Base-by-base conservation (phyloP, 2,888 invertebrate species). In the Trichopoda pennipes region DNA sequence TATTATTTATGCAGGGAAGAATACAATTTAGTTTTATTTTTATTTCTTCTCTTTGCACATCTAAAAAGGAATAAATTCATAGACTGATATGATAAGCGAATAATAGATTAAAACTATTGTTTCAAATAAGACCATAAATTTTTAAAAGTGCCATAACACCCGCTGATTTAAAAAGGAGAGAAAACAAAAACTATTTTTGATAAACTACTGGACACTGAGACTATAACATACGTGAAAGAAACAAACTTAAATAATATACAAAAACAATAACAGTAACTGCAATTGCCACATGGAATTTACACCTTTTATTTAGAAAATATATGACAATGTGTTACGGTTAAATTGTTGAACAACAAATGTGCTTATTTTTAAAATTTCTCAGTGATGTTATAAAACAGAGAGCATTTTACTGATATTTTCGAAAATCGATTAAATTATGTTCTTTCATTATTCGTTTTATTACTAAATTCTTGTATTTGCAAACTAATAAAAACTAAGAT, bases 101-200 rank as follows among this genome's bases (percentile, higher is more conserved):
- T 12, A 8, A 21, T 35, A 64, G 17, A 42, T 63, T 55, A 38
- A 53, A 76, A 72, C 76, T 66, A 77, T 81, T 81, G 77, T 77
- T 77, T 68, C 32, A 77, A 77, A 58, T 74, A 51, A 69, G 73
- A 81, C 77, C 63, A 77, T 77, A 81, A 81, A 81, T 81, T 77
- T 77, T 81, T 42, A 58, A 70, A 77, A 77, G 49, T 77, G 77
- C 73, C 56, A 81, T 73, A 74, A 81, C 81, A 81, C 81, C 81
- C 81, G 81, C 77, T 81, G 81, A 64, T 81, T 63, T 73, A 16
- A 64, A 63, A 74, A 55, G 16, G 16, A 23, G 10, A 58, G 32
- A 70, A 74, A 76, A 60, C 12, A 66, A 56, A 75, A 56, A 55
- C 14, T 55, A 16, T 58, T 77, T 69, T 44, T 51, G 58, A 66